Conservation (phyloP, 2,113 vertebrate genomes). For the Cephalopterus ornatus region DNA sequence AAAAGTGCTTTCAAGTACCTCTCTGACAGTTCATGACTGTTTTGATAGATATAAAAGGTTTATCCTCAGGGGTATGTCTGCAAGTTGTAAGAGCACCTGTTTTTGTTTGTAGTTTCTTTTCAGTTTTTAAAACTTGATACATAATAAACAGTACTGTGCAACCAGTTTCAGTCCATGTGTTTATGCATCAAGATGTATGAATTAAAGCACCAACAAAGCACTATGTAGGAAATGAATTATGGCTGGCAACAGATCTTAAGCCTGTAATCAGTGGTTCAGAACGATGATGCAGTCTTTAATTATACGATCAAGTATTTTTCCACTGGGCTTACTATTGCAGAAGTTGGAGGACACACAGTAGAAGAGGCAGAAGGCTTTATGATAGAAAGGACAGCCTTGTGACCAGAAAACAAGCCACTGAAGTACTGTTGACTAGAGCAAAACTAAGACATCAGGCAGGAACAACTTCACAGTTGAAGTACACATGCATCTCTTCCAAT, state of each 20-base stretch:
- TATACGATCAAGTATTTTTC: not conserved
- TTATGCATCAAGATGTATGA: not conserved
- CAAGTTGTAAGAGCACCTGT: not conserved
- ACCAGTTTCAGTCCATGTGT: not conserved
- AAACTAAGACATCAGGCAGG: not conserved
- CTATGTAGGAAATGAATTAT: conserved; percentile 9
- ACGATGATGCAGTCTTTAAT: conserved; percentile 14
- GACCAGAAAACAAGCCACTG: not conserved
- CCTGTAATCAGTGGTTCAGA: conserved; percentile 24
- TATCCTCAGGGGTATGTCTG: not conserved
- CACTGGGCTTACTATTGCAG: not conserved
- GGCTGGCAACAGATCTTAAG: not conserved
- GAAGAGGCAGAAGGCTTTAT: not conserved
- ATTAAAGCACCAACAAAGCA: not conserved
- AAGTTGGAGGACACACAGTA: not conserved
- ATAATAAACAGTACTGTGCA: not conserved
- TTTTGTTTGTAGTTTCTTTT: not conserved
- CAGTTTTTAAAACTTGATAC: not conserved
- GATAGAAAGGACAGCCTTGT: not conserved
- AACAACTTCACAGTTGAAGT: not conserved
- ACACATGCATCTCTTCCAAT: not conserved
- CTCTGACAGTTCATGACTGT: not conserved
- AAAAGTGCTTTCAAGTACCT: not conserved
- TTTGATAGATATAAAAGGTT: not conserved
- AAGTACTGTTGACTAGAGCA: not conserved